Base-by-base conservation (phyloP, 2,113 vertebrate species). In the Epinephelus lanceolatus region DNA sequence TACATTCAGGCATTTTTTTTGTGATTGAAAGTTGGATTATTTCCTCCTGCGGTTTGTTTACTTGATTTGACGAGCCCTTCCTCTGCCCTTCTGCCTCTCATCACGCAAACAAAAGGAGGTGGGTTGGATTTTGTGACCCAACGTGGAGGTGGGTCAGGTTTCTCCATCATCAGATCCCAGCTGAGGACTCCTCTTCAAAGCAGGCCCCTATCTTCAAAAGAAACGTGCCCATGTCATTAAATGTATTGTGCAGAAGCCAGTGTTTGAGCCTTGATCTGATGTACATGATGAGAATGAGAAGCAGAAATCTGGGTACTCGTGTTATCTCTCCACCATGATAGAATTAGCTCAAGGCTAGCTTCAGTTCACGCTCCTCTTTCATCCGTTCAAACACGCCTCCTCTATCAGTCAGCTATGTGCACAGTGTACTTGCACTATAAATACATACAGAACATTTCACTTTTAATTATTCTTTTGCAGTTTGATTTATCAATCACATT, bases 261-360 rank as follows among this genome's bases (percentile, higher is more conserved):
- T 14, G 47, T 84, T 76, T 84, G 40, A 55, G 79, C 88, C 88
- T 90, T 84, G 82, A 93, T 94, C 82, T 89, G 42, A 79, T 73
- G 73, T 68, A 76, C 56, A 83, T 73, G 74, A 90, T 84, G 71
- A 76, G 83, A 93, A 78, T 78, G 78, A 81, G 90, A 85, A 86
- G 86, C 63, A 73, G 75, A 85, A 87, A 86, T 91, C 78, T 37
- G 78, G 89, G n/a, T 61, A 27, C 55, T 72, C 74, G 59, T 87
- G 59, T 85, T 90, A 85, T 92, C 89, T 90, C 74, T 59, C 56
- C 71, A 4, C 73, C 80, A 47, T 81, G 81, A 91, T 81, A 76
- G 83, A 93, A 92, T 87, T 84, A 91, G 90, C 91, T 91, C 77
- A 87, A 84, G 81, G 94, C 86, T 71, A 90, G 73, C 83, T 69